Evolutionary conservation across 2,113 vertebrate genomes (phyloP).

Genomic region (Leptosomus discolor): DNA sequence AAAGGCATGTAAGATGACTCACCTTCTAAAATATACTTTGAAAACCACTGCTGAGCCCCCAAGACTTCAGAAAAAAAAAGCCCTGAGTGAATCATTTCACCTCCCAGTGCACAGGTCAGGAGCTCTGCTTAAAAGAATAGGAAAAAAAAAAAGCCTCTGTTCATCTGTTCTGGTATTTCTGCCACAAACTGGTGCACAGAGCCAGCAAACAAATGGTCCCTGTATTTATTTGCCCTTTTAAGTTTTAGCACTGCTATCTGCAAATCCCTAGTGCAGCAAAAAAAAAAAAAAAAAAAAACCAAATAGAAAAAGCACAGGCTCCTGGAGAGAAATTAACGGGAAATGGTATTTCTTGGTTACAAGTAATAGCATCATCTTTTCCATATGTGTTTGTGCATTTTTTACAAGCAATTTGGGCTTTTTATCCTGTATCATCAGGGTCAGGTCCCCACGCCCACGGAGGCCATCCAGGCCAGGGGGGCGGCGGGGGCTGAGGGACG

Average conservation of each 20-base stretch:
- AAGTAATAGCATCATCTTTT: background rate
- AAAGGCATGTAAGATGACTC: background rate
- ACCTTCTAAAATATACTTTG: background rate
- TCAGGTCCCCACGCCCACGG: rapidly evolving
- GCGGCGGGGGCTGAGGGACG: background rate
- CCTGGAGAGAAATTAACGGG: background rate
- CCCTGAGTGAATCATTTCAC: constrained; percentile 17
- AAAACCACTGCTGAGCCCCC: background rate
- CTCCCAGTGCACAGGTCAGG: background rate
- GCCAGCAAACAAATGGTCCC: constrained; percentile 10
- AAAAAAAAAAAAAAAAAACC: background rate
- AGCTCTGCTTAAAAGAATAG: background rate
- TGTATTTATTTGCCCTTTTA: constrained; percentile 18
- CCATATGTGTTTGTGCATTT: background rate
- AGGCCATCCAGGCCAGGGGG: background rate
- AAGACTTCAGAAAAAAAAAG: background rate
- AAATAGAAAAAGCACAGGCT: background rate
- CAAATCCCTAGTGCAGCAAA: background rate
- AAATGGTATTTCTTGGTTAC: background rate
- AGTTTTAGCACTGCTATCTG: background rate
- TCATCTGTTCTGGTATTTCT: constrained; percentile 14
- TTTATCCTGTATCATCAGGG: background rate
- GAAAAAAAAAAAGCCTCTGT: background rate
- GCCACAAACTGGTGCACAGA: background rate
- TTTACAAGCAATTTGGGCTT: background rate